A percentile compares a stretch with the other conserved stretches of the same genome.
Evolutionary conservation across 2,888 invertebrate genomes (phyloP).

Genomic region (Tetropium fuscum): DNA sequence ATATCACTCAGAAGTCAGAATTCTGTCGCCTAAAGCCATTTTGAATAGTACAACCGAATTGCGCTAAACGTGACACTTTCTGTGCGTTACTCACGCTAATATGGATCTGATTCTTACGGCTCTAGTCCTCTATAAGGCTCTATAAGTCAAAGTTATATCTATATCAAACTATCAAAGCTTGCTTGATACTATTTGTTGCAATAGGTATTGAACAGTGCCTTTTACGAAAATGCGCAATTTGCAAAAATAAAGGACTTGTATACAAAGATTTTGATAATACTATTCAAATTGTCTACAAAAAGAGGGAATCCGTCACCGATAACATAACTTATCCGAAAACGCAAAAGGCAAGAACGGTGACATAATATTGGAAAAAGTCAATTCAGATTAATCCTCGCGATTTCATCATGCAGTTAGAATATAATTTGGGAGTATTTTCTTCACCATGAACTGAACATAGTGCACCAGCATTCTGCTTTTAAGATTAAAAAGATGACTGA

Average conservation of each 20-base stretch:
- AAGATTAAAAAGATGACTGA: conserved; percentile 24
- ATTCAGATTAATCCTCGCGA: conserved; percentile 8
- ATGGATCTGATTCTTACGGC: neutral
- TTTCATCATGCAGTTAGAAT: conserved; percentile 10
- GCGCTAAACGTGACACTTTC: neutral
- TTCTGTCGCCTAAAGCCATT: neutral
- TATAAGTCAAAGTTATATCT: neutral
- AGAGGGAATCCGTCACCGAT: conserved; percentile 15
- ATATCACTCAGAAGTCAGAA: no score
- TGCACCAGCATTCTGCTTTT: conserved; percentile 11
- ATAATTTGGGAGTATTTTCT: conserved; percentile 12
- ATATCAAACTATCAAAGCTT: neutral
- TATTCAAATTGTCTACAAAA: conserved; percentile 7
- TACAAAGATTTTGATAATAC: conserved; percentile 20
- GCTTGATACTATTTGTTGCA: neutral
- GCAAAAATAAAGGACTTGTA: neutral
- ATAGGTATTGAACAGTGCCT: conserved; percentile 1
- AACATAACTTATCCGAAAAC: conserved; percentile 11
- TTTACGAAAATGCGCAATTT: neutral
- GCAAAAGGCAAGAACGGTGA: neutral
- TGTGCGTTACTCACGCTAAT: neutral
- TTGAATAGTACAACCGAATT: neutral
- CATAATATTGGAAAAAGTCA: conserved; percentile 8
- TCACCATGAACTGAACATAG: conserved; percentile 8
- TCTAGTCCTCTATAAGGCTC: neutral